Base-by-base conservation (phyloP, 2,888 invertebrate genomes). In the Phaedon cochleariae region DNA sequence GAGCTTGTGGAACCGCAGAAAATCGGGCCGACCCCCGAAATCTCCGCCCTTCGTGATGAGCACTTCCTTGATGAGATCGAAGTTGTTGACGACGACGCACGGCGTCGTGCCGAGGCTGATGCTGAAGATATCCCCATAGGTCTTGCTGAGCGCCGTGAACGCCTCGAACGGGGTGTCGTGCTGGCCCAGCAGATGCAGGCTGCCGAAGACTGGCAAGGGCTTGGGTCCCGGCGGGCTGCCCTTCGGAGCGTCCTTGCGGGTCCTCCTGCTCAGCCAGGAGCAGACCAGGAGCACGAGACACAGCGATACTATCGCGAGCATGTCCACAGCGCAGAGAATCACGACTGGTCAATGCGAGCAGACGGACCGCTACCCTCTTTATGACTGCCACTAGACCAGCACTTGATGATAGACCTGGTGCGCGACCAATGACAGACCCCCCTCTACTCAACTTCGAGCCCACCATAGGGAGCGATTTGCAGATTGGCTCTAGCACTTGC, bases 1-100 rank as follows among this genome's bases (percentile, higher is more conserved):
- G 7, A 95, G 89, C 71, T 90, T 88, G 78, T 94, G 91, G 81
- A 93, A 95, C 17, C 95, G 85, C 72, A 90, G 80, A 81, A 94
- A 94, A 80, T 94, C 90, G 0, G 95, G 94, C 9, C 95, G 86
- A 10, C 94, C 93, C 1, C 93, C 93, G 82, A 95, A 94, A 76
- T 90, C 90, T 69, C 90, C 90, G 3, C 94, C 94, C 77, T 92
- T 93, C 67, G 90, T 89, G 78, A 93, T 92, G 21, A 93, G 84
- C 54, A 93, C 92, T 78, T 92, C 92, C 66, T 90, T 87, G 70
- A 93, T 91, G 31, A 90, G 82, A 15, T 88, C 87, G 77, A 91
- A 86, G 80, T 88, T 92, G 80, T 91, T 93, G 45, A 93, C 92
- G 21, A 93, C 89, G 18, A 93, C 84, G 81, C 93, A 93, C 52